Evolutionary conservation across 1,140 invertebrate species (phyloP), one percentile per base, ranked within the genome.

Genomic region (Pararge aegeria): DNA sequence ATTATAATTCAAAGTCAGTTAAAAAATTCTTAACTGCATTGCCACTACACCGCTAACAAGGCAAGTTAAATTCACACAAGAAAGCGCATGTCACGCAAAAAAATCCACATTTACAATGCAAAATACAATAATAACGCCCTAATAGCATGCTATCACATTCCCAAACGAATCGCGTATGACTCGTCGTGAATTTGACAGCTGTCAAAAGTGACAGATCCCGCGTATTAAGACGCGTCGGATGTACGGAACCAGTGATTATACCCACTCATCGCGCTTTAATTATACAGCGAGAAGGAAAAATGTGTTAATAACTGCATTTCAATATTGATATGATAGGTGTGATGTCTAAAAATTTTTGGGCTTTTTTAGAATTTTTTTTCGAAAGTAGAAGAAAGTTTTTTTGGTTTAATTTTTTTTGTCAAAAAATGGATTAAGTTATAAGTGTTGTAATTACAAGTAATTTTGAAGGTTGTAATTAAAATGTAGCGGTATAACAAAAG

Each of bases 191-290:
- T 55, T 30, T 55, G 54, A 55, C 27, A 48, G 42, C 54, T 48
- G 54, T 48, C 54, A 55, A 46, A 29, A 55, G 54, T 55, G 54
- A 55, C 42, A 48, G 54, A 42, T 55, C 38, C 42, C 54, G 40
- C 18, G 42, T 46, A 46, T 46, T 46, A 46, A 46, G 42, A 46
- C 42, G 42, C 13, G 42, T 46, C 42, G 21, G 42, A 42, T 46
- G 19, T 20, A 20, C 42, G 49, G 49, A 51, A 51, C 49, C 49
- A 30, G 6, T 51, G 27, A 51, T 51, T 51, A 51, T 37, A 5
- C 15, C 15, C 49, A 18, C 49, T 27, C 30, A 34, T 51, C 15
- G 29, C 30, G 5, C 30, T 51, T 34, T 51, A 51, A 51, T 51
- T 51, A 51, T 51, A 51, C 15, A 51, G 3, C 29, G 15, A 20